These are phyloP conservation scores for Palloptera scutellata DNA, from an alignment of 2,888 invertebrate genomes.

Conservation along the genomic window DNA sequence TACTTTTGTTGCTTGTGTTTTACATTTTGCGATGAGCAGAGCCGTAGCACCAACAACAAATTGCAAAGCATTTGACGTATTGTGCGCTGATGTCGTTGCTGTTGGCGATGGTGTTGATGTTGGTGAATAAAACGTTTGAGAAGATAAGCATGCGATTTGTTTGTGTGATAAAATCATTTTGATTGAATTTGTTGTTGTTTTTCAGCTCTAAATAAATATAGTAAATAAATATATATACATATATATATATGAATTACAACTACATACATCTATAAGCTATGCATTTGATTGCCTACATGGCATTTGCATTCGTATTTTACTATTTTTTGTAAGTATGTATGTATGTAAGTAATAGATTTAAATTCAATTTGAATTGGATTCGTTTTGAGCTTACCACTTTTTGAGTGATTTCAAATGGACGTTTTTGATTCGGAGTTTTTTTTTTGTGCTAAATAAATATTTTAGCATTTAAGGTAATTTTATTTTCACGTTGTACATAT, in stretches of 20 bases:
- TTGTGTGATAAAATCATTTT: slow-evolving; percentile 53
- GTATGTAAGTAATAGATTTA: too few relatives aligned
- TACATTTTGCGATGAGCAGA: slow-evolving; percentile 8
- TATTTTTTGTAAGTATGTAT: too few relatives aligned
- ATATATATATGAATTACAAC: too few relatives aligned
- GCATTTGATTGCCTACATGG: neutral
- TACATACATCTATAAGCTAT: too few relatives aligned
- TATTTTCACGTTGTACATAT: too few relatives aligned
- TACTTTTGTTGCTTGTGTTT: slow-evolving; percentile 40
- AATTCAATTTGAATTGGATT: too few relatives aligned
- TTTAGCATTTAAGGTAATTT: too few relatives aligned
- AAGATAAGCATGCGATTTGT: slow-evolving; percentile 46
- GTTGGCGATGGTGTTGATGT: slow-evolving; percentile 16
- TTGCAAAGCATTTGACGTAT: slow-evolving; percentile 18
- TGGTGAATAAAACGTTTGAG: neutral
- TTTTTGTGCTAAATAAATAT: too few relatives aligned
- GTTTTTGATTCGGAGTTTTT: too few relatives aligned
- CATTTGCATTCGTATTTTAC: slow-evolving; percentile 4
- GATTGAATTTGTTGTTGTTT: slow-evolving; percentile 45
- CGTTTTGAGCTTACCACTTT: too few relatives aligned
- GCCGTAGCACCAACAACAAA: slow-evolving; percentile 15
- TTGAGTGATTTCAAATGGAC: too few relatives aligned
- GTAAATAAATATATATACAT: too few relatives aligned
- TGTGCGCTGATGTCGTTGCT: slow-evolving; percentile 16
- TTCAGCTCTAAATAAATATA: neutral